Evolutionary conservation across 2,797 vertebrate species (phyloP).

Genomic region (Astyanax mexicanus): DNA sequence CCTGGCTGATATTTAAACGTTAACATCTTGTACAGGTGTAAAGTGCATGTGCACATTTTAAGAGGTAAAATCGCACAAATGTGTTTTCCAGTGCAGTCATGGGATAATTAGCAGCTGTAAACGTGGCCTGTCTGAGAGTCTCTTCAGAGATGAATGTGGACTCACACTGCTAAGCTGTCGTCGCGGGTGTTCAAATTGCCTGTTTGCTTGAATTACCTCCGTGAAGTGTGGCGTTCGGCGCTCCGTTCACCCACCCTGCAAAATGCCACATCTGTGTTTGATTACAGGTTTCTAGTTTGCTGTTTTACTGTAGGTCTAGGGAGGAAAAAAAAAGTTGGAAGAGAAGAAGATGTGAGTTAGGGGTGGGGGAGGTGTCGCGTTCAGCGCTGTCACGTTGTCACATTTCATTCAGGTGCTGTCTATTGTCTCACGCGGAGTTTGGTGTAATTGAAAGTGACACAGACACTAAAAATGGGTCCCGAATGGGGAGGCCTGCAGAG

Average conservation of each 20-base stretch:
- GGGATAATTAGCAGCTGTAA: constrained; percentile 49
- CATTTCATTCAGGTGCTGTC: constrained; percentile 30
- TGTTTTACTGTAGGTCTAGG: constrained; percentile 39
- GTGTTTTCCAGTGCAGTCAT: constrained; percentile 20
- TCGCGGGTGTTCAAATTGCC: constrained; percentile 58
- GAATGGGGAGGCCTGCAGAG: constrained; percentile 35
- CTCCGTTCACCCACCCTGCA: constrained; percentile 51
- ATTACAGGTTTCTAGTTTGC: constrained; percentile 64
- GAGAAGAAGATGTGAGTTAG: constrained; percentile 1
- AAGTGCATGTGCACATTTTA: not conserved
- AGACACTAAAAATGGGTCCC: constrained; percentile 25
- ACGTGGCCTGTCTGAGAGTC: constrained; percentile 32
- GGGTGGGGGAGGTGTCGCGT: constrained; percentile 10
- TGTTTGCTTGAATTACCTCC: constrained; percentile 63
- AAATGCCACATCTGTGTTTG: constrained; percentile 53
- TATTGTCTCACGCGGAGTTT: constrained; percentile 34
- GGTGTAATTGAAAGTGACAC: constrained; percentile 48
- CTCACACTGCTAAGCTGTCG: constrained; percentile 57
- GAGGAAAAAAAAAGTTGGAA: constrained; percentile 1
- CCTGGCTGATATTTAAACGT: not conserved
- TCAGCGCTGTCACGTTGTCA: constrained; percentile 39
- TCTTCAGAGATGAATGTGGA: constrained; percentile 50
- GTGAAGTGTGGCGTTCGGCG: constrained; percentile 44
- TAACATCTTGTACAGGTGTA: constrained; percentile 8
- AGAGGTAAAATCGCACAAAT: constrained; percentile 29